phyloP scores from a whole-genome alignment of 2,888 invertebrate species.

The Gymnocheta viridis region DNA sequence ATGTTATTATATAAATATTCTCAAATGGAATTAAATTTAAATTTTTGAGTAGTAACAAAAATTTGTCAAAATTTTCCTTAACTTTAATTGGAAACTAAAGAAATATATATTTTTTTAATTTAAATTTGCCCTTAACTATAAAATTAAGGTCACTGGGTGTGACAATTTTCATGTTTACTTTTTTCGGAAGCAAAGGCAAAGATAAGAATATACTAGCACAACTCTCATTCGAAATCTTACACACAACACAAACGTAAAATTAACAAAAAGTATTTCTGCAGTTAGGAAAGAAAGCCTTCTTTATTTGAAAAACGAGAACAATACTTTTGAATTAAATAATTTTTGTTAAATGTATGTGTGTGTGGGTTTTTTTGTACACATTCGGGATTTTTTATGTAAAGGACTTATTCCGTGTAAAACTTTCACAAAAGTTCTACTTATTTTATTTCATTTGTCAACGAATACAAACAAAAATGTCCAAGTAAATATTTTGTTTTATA shows the following conservation, averaged over 20 bases:
- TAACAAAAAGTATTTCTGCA: slow-evolving; percentile 48
- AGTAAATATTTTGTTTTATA: slow-evolving; percentile 37
- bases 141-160: slow-evolving; percentile 70
- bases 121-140: slow-evolving; percentile 60
- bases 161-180: slow-evolving; percentile 54
- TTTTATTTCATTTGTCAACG: slow-evolving; percentile 51
- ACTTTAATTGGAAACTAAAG: slow-evolving; percentile 24
- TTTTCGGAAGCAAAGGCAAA: slow-evolving; percentile 8
- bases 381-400: slow-evolving; percentile 28
- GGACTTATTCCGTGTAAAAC: slow-evolving; percentile 32
- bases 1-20: neutral
- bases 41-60: neutral
- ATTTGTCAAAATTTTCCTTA: neutral
- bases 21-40: slow-evolving; percentile 43
- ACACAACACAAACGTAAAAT: slow-evolving; percentile 10
- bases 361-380: slow-evolving; percentile 9
- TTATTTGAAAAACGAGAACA: slow-evolving; percentile 43
- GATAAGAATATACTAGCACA: neutral
- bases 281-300: slow-evolving; percentile 18
- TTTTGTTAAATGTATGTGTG: slow-evolving; percentile 19
- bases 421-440: slow-evolving; percentile 64
- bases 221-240: neutral
- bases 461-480: slow-evolving; percentile 37
- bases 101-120: neutral
- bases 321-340: slow-evolving; percentile 62